A percentile compares a stretch with the other conserved stretches of the same genome.
Conservation (phyloP, 1,140 invertebrate genomes). For the Argopecten irradians region DNA sequence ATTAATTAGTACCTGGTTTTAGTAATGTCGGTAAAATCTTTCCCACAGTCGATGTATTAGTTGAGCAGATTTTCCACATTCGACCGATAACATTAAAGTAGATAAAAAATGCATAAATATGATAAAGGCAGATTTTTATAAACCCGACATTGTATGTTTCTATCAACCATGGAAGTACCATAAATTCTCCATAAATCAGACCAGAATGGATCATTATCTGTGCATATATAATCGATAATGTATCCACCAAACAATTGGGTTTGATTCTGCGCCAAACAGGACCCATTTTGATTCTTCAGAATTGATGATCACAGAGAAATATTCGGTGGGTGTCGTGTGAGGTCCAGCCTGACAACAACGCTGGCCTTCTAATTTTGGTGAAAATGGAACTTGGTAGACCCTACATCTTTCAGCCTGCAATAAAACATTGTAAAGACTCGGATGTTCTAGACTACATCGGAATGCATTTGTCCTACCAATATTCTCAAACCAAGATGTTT, state of each 20-base stretch:
- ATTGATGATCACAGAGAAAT: background rate
- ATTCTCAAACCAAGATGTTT: too few species aligned
- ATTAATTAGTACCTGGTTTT: conserved; percentile 65
- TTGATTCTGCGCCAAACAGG: conserved; percentile 19
- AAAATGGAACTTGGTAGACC: background rate
- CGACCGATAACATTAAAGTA: conserved; percentile 61
- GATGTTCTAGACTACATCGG: background rate
- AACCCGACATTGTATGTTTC: conserved; percentile 34
- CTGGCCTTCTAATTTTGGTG: background rate
- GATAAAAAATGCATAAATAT: conserved; percentile 53
- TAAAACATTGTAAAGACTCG: background rate
- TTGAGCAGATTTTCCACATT: conserved; percentile 56
- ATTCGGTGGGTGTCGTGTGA: background rate
- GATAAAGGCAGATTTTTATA: conserved; percentile 51
- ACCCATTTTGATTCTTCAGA: background rate
- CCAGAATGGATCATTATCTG: conserved; percentile 36
- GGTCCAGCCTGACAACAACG: background rate
- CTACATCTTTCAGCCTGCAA: background rate
- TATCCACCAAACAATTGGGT: conserved; percentile 35
- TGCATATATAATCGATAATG: conserved; percentile 36
- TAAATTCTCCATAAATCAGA: conserved; percentile 38
- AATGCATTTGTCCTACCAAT: background rate
- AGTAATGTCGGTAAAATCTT: conserved; percentile 57
- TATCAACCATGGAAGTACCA: conserved; percentile 42
- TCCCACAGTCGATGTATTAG: conserved; percentile 57